phyloP scores from a whole-genome alignment of 2,797 vertebrate species.

The Poliocrania exsul region DNA sequence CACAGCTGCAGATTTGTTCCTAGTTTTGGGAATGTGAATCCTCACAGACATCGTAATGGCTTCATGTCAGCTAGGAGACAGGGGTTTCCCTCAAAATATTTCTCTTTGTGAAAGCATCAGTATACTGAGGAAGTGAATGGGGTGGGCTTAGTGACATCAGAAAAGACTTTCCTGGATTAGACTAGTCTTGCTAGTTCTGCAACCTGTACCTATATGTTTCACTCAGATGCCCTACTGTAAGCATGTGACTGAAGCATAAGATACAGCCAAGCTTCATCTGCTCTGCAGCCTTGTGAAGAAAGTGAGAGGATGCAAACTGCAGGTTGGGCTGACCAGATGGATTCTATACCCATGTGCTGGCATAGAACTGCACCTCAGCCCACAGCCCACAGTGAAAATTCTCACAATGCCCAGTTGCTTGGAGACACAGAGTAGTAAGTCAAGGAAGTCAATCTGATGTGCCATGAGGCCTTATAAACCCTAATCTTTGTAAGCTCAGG shows the following conservation, averaged over 20 bases:
- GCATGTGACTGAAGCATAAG: neutral
- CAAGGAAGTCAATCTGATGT: neutral
- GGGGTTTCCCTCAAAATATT: neutral
- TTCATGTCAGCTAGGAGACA: neutral
- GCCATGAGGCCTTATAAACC: neutral
- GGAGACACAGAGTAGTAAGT: neutral
- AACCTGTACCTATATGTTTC: neutral
- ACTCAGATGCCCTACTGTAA: neutral
- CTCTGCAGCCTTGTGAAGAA: neutral
- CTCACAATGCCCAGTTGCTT: accelerated
- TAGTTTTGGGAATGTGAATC: neutral
- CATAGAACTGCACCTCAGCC: neutral
- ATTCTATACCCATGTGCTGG: neutral
- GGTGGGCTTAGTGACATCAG: neutral
- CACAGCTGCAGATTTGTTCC: constrained; percentile 42
- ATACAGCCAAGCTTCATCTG: neutral
- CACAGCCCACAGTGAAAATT: accelerated
- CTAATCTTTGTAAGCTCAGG: neutral
- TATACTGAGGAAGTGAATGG: neutral
- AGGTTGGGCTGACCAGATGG: neutral
- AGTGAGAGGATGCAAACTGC: neutral
- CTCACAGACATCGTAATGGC: neutral
- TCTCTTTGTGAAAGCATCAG: neutral
- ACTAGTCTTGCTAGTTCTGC: neutral
- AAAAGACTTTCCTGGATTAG: neutral